Base-by-base conservation (phyloP, 2,888 invertebrate genomes). In the Pterobdella sp. region DNA sequence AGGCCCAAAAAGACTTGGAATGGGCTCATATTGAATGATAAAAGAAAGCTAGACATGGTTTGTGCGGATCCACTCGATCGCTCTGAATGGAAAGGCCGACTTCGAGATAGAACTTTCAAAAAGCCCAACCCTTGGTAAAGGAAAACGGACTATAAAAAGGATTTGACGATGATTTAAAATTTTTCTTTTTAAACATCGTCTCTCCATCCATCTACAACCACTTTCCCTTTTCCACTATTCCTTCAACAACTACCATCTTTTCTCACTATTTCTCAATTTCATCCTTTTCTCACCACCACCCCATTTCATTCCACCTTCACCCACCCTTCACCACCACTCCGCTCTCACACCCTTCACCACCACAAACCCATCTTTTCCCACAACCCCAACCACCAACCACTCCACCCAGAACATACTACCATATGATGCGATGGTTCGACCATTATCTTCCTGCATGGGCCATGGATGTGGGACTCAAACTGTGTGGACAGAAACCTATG, bases 381-480 rank as follows among this genome's bases (percentile, higher is more conserved):
- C 60, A 7, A 4, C 60, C 18, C 7, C n/a, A 18, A 35, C 7
- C 63, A 63, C n/a, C 31, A 22, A 14, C 63, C 7, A 7, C 31
- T 22, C 18, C 60, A 22, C 37, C 22, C 71, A 74, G 73, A 31
- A 60, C 75, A 42, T 69, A 74, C 52, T 68, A 72, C 35, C 64
- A 63, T 32, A 29, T 71, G 52, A 68, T 68, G 81, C 88, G 89
- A 76, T 85, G 89, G 36, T 81, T 90, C 7, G 87, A 90, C 70
- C 94, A 94, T 80, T 88, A 89, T 79, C 82, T 92, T 73, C 94
- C 94, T 0, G 92, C 94, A 0, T 88, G 90, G 78, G 78, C 91
- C 0, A 87, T 91, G 77, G 94, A 94, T 80, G 78, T 90, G 14
- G 74, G 66, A 18, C 69, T 75, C 29, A 72, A 72, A 52, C 81